Evolutionary conservation across 2,888 invertebrate species (phyloP).

Genomic region (Nephrotoma guestfalica): DNA sequence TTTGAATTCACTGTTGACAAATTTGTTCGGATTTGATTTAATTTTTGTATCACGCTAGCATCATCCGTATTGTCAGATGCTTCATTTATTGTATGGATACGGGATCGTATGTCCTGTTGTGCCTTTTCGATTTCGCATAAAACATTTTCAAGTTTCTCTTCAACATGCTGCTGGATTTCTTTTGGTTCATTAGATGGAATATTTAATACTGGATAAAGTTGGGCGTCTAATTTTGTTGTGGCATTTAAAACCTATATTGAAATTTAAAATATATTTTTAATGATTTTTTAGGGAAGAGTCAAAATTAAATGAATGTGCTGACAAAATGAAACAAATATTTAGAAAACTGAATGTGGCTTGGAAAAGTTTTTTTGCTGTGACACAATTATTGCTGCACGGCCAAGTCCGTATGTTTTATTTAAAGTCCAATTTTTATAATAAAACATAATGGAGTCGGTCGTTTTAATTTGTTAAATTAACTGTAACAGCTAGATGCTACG

Average conservation of each 20-base stretch:
- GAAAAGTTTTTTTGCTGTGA: too few species aligned
- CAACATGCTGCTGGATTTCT: conserved; percentile 40
- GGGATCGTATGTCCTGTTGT: conserved; percentile 48
- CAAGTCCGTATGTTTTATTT: too few species aligned
- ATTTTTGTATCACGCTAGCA: conserved; percentile 33
- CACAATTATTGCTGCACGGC: too few species aligned
- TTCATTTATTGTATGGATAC: conserved; percentile 49
- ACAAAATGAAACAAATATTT: background rate
- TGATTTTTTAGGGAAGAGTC: too few species aligned
- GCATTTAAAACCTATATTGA: conserved; percentile 45
- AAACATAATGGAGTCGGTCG: too few species aligned
- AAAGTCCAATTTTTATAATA: too few species aligned
- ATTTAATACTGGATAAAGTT: conserved; percentile 60
- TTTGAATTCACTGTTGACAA: conserved; percentile 49
- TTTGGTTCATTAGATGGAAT: conserved; percentile 43
- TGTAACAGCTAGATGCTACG: too few species aligned
- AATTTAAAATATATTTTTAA: conserved; percentile 8
- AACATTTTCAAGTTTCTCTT: conserved; percentile 39
- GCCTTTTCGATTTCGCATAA: conserved; percentile 46
- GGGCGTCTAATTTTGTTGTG: conserved; percentile 52
- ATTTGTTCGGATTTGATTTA: conserved; percentile 47
- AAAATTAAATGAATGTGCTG: background rate
- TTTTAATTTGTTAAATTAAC: too few species aligned
- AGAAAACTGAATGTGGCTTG: too few species aligned
- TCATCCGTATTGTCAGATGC: conserved; percentile 30